Base-by-base conservation (phyloP, 2,113 vertebrate genomes). In the Acanthisitta chloris region DNA sequence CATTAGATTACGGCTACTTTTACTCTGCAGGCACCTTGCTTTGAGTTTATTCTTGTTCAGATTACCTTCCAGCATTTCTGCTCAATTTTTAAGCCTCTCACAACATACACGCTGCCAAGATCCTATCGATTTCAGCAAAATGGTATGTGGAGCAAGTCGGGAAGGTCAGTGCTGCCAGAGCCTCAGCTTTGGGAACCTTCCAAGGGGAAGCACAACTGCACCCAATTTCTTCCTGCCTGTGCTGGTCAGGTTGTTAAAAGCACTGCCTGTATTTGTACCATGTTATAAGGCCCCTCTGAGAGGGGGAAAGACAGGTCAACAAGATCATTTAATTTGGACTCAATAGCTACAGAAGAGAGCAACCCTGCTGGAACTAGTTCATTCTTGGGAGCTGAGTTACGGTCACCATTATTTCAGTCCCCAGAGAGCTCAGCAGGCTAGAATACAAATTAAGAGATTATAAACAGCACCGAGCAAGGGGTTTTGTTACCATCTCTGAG, bases 371-470 rank as follows among this genome's bases (percentile, higher is more conserved):
- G 91, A 90, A 90, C 40, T 8, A 3, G 36, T 87, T 94, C 86
- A 74, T 52, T 87, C 91, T 43, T 76, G 61, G 83, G 80, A 81
- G 36, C 48, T 52, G 81, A 96, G 83, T 89, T 97, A 94, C 1
- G 1, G 77, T 71, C 91, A 57, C 83, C 83, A 89, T 94, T 95
- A 95, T 95, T 95, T 81, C 80, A 94, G 80, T 57, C 82, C 83
- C 72, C 0, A 4, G 61, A 94, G 65, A 86, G 65, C 83, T 74
- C 13, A 2, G 81, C 80, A 84, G 65, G 89, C 65, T 72, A 94
- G 86, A 92, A 94, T 69, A 93, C 45, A 95, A 96, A 94, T 95
- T 74, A 91, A 79, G 92, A 78, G 33, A 91, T 49, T 91, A 89
- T 84, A 95, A 96, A 95, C 52, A 96, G 77, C 57, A 90, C 33